phyloP scores from a whole-genome alignment of 2,113 vertebrate species.

The Tautogolabrus adspersus region DNA sequence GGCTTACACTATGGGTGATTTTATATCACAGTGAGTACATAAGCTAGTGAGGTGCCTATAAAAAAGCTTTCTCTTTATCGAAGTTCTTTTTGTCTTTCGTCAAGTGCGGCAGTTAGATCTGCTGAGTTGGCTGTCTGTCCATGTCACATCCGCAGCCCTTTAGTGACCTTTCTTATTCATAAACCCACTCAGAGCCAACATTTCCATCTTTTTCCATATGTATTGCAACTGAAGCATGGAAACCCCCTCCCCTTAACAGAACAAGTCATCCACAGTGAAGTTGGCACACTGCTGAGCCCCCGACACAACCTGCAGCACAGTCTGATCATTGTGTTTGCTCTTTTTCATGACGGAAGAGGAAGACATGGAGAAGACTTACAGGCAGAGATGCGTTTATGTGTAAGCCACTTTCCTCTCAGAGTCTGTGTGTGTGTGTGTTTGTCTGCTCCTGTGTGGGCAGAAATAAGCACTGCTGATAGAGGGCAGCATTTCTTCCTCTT shows the following conservation, averaged over 20 bases:
- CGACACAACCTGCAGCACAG: conserved; percentile 64
- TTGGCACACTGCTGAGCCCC: conserved; percentile 52
- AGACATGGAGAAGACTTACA: conserved; percentile 62
- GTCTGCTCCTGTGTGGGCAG: conserved; percentile 31
- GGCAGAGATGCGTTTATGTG: conserved; percentile 35
- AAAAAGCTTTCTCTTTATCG: conserved; percentile 39
- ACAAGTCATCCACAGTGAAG: conserved; percentile 67
- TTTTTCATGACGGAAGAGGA: conserved; percentile 67
- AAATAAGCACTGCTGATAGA: conserved; percentile 68
- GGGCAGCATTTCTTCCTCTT: conserved; percentile 77
- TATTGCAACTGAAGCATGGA: conserved; percentile 60
- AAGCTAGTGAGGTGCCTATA: conserved; percentile 45
- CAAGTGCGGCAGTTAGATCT: conserved; percentile 46
- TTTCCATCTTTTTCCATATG: conserved; percentile 80
- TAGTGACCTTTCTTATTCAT: conserved; percentile 73
- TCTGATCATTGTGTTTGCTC: conserved; percentile 71
- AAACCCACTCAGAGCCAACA: conserved; percentile 61
- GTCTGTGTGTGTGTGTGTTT: neutral
- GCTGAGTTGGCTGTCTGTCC: conserved; percentile 63
- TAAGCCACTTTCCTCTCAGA: conserved; percentile 21
- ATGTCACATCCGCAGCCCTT: conserved; percentile 67
- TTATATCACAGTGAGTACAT: conserved; percentile 61
- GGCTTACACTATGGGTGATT: conserved; percentile 51
- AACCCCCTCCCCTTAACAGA: conserved; percentile 36
- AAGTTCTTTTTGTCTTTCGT: conserved; percentile 44